phyloP scores from a whole-genome alignment of 1,140 invertebrate genomes.

The Gryllus bimaculatus region DNA sequence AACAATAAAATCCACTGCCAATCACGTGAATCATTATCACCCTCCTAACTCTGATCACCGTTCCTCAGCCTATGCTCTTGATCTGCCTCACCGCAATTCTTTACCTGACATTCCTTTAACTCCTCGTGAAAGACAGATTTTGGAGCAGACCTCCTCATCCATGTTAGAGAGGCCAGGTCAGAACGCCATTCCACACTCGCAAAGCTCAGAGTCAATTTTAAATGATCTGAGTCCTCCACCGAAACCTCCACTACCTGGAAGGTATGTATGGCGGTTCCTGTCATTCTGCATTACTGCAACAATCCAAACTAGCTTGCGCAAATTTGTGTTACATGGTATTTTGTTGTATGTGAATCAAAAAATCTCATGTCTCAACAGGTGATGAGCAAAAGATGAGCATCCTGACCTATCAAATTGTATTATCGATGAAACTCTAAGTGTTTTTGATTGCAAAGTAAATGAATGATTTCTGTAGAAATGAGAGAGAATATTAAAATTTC shows the following conservation, averaged over 20 bases:
- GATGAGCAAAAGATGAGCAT: too few relatives aligned
- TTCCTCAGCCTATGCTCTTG: constrained; percentile 14
- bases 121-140: constrained; percentile 58
- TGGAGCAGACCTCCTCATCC: constrained; percentile 45
- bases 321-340: too few relatives aligned
- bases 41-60: constrained; percentile 11
- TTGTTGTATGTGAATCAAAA: too few relatives aligned
- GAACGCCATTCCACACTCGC: constrained; percentile 51
- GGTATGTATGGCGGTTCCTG: constrained; percentile 36
- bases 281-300: not conserved
- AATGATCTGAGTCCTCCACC: constrained; percentile 59
- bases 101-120: constrained; percentile 74
- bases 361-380: too few relatives aligned
- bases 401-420: too few relatives aligned
- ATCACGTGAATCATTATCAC: constrained; percentile 7
- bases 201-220: constrained; percentile 63
- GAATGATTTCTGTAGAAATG: too few relatives aligned
- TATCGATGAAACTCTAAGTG: too few relatives aligned
- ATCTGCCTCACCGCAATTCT: constrained; percentile 47
- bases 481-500: too few relatives aligned
- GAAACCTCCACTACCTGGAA: constrained; percentile 73
- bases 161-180: constrained; percentile 30
- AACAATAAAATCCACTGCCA: not conserved
- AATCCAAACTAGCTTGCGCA: not conserved
- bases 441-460: too few relatives aligned